These are phyloP conservation scores for Tribolium castaneum DNA, from an alignment of 1,140 invertebrate genomes.

Conservation along the genomic window DNA sequence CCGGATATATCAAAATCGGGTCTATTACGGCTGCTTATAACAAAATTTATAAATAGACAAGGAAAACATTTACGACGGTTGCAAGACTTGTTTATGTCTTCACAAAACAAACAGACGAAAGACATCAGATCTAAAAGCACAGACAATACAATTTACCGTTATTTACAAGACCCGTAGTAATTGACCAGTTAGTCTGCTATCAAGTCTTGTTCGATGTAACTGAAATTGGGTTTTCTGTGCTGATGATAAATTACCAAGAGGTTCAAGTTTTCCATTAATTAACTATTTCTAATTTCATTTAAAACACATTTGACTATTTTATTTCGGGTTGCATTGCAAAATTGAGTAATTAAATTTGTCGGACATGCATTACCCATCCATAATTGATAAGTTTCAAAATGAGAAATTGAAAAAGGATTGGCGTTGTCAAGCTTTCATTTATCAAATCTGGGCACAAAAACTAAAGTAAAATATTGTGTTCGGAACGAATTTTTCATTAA, in stretches of 20 bases:
- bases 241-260: neutral
- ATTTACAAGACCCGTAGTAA: slow-evolving; percentile 18
- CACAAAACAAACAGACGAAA: neutral
- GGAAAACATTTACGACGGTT: neutral
- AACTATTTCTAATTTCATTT: neutral
- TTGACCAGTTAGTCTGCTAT: slow-evolving; percentile 9
- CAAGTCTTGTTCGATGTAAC: neutral
- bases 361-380: too few relatives aligned
- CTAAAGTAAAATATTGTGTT: too few relatives aligned
- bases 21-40: neutral
- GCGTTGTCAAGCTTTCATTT: too few relatives aligned
- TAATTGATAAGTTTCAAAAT: too few relatives aligned
- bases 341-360: too few relatives aligned
- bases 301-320: too few relatives aligned
- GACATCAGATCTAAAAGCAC: neutral
- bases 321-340: too few relatives aligned
- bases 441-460: too few relatives aligned
- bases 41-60: neutral
- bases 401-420: too few relatives aligned
- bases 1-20: slow-evolving; percentile 4
- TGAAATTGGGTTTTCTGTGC: neutral
- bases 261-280: neutral
- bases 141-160: slow-evolving; percentile 1
- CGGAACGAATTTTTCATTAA: too few relatives aligned
- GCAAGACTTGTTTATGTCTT: neutral